These are phyloP conservation scores for Mesorhabditis spiculigera DNA, from an alignment of 2,888 invertebrate species.

Conservation along the genomic window DNA sequence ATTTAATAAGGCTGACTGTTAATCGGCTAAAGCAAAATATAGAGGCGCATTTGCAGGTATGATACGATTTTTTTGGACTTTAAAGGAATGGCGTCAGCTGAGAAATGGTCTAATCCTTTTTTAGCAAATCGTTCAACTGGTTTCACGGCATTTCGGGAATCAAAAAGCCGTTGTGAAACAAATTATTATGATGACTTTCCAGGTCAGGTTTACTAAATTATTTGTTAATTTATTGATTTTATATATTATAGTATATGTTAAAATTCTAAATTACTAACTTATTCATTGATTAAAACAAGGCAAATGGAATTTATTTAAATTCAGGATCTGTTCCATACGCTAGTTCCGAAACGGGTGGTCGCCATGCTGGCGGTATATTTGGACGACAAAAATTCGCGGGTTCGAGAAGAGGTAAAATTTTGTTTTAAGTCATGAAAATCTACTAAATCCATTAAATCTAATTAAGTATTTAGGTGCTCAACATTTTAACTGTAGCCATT, in stretches of 20 bases:
- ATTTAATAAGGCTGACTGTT: slow-evolving; percentile 62
- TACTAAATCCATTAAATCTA: neutral
- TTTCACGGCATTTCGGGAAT: slow-evolving; percentile 63
- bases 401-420: slow-evolving; percentile 68
- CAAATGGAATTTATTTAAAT: neutral
- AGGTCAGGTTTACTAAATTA: slow-evolving; percentile 38
- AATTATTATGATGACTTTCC: slow-evolving; percentile 62
- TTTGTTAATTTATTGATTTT: too few species aligned
- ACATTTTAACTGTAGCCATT: slow-evolving; percentile 74
- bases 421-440: neutral
- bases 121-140: slow-evolving; percentile 60
- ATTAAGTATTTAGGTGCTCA: slow-evolving; percentile 63
- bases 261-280: neutral
- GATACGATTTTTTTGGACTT: neutral
- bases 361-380: slow-evolving; percentile 64
- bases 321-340: slow-evolving; percentile 15
- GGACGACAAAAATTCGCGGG: slow-evolving; percentile 64
- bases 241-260: slow-evolving; percentile 61
- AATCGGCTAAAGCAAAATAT: slow-evolving; percentile 58
- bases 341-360: slow-evolving; percentile 64
- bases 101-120: slow-evolving; percentile 1
- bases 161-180: slow-evolving; percentile 63
- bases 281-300: neutral
- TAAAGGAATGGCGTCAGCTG: neutral
- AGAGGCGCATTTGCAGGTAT: slow-evolving; percentile 37